Percentiles rank a stretch among this genome's conserved stretches.
These are phyloP conservation scores for Cyprinodon tularosa DNA, from an alignment of 2,113 vertebrate genomes.

Conservation along the genomic window DNA sequence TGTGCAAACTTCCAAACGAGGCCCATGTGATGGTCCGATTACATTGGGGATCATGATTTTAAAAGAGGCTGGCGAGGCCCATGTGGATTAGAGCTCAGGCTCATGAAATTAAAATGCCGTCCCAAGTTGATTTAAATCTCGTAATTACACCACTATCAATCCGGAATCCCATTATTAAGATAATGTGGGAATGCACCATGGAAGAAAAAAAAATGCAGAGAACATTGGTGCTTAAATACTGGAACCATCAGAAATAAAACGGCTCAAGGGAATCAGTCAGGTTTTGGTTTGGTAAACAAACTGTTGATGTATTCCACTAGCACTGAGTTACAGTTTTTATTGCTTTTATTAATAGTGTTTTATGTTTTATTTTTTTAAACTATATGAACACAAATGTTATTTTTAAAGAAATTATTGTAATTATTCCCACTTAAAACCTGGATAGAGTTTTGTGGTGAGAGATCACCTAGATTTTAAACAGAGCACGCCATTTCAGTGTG, in stretches of 20 bases:
- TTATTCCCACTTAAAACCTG: too few relatives aligned
- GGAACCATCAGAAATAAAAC: neutral
- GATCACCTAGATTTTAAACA: too few relatives aligned
- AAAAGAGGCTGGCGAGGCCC: conserved; percentile 22
- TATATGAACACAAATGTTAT: too few relatives aligned
- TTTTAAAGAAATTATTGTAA: too few relatives aligned
- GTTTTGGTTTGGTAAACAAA: neutral
- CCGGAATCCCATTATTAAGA: conserved; percentile 21
- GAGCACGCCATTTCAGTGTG: neutral
- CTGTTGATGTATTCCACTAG: neutral
- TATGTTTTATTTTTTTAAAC: too few relatives aligned
- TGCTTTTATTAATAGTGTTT: too few relatives aligned
- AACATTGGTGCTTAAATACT: neutral
- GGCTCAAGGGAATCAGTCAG: neutral
- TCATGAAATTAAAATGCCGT: conserved; percentile 40
- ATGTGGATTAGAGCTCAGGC: conserved; percentile 29
- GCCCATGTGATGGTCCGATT: conserved; percentile 45
- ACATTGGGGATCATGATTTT: conserved; percentile 30
- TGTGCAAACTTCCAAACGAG: conserved; percentile 21
- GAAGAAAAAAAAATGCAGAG: neutral
- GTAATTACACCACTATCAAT: conserved; percentile 43
- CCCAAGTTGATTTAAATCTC: conserved; percentile 49
- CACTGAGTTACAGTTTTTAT: neutral
- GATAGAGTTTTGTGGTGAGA: too few relatives aligned
- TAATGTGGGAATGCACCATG: conserved; percentile 10